phyloP scores from a whole-genome alignment of 2,113 vertebrate genomes.

The Pycnonotus jocosus region DNA sequence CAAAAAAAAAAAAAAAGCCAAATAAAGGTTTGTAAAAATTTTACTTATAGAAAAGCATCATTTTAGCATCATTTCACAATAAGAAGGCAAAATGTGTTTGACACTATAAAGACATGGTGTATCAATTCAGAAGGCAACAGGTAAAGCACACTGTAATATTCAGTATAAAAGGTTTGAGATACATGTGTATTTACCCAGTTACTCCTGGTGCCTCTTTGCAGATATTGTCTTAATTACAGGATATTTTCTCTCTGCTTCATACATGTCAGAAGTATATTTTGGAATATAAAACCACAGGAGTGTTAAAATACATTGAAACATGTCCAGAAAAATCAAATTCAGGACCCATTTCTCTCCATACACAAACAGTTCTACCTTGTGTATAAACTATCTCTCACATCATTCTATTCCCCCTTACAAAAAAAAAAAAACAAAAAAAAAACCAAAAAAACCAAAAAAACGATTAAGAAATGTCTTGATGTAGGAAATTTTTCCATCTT shows the following conservation, averaged over 20 bases:
- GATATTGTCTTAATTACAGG: not conserved
- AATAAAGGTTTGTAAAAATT: not conserved
- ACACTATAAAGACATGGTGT: not conserved
- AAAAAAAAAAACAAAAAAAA: not conserved
- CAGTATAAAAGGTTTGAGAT: not conserved
- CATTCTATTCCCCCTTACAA: not conserved
- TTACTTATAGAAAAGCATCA: slow-evolving; percentile 15
- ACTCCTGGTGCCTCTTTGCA: not conserved
- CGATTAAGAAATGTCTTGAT: not conserved
- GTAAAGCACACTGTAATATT: not conserved
- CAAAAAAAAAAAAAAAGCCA: not conserved
- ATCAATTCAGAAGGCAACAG: not conserved
- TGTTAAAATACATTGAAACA: not conserved
- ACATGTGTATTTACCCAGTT: not conserved
- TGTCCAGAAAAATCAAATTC: not conserved
- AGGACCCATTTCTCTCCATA: not conserved
- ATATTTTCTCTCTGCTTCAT: not conserved
- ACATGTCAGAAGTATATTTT: not conserved
- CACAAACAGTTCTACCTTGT: not conserved
- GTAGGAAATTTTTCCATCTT: not conserved
- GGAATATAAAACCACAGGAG: not conserved
- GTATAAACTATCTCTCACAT: not conserved
- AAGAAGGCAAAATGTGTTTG: not conserved
- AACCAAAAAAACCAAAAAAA: not conserved
- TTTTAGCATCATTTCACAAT: not conserved